Conservation (phyloP, 2,888 invertebrate species). For the Luperina nickerlii region DNA sequence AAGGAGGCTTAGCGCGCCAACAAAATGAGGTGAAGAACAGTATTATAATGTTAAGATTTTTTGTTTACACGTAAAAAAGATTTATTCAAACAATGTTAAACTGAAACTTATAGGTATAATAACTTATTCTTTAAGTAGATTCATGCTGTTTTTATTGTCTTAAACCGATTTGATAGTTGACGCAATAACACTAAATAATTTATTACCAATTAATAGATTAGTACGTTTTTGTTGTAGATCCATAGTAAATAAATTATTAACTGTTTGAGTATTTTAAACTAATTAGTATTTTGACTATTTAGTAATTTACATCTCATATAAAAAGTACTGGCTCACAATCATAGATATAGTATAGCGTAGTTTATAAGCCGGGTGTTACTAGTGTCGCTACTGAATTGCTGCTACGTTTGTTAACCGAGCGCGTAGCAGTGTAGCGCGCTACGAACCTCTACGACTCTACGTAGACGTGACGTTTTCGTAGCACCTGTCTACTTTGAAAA, state of each 20-base stretch:
- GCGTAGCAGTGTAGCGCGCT: conserved; percentile 57
- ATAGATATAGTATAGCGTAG: not conserved
- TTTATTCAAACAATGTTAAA: not conserved
- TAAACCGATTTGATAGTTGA: not conserved
- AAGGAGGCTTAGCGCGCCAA: not conserved
- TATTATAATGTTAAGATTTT: not conserved
- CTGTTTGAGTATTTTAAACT: not conserved
- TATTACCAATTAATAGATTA: not conserved
- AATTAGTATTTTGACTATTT: not conserved
- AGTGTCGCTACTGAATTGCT: conserved; percentile 29
- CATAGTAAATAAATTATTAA: not conserved
- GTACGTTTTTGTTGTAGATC: not conserved
- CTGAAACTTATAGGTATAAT: not conserved
- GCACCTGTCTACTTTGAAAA: conserved; percentile 12
- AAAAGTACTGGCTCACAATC: not conserved
- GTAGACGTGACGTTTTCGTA: conserved; percentile 39
- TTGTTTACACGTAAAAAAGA: not conserved
- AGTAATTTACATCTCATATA: not conserved
- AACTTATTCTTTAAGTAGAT: too few relatives aligned
- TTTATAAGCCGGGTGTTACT: not conserved
- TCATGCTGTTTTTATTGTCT: not conserved
- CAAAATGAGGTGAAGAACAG: not conserved
- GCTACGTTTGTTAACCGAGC: conserved; percentile 17
- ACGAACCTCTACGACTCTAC: conserved; percentile 28
- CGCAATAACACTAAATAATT: not conserved